Conservation (phyloP, 2,797 vertebrate genomes). For the Takifugu ocellatus region DNA sequence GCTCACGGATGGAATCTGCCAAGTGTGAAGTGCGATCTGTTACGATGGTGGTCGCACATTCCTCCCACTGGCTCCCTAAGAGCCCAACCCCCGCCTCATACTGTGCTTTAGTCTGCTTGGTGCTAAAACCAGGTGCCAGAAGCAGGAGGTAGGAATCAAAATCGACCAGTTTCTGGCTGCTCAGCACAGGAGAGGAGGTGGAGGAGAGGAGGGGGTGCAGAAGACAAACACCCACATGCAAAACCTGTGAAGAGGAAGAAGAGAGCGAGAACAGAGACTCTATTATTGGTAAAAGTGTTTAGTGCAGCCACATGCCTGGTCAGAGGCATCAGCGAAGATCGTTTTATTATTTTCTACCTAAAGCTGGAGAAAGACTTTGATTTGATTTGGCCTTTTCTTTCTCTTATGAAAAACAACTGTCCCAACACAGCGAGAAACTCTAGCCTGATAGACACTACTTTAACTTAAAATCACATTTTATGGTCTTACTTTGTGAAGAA, state of each 20-base stretch:
- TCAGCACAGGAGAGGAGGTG: neutral
- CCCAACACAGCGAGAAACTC: no score
- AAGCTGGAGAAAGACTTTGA: no score
- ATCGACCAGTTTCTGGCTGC: neutral
- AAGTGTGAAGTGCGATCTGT: conserved; percentile 30
- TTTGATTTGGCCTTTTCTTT: no score
- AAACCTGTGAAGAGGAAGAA: conserved; percentile 21
- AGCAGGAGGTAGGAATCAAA: neutral
- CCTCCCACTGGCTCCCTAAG: conserved; percentile 46
- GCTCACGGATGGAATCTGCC: conserved; percentile 24
- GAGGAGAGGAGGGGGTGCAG: conserved; percentile 10
- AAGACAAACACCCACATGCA: conserved; percentile 22
- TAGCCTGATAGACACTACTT: no score
- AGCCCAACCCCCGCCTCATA: conserved; percentile 40
- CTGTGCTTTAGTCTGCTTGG: conserved; percentile 22
- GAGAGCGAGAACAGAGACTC: conserved; percentile 14
- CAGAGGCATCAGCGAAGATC: no score
- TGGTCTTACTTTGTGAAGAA: no score
- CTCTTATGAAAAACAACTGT: no score
- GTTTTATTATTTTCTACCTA: no score
- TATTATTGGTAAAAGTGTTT: no score
- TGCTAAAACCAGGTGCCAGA: conserved; percentile 6
- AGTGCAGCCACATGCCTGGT: neutral
- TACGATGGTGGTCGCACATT: conserved; percentile 53
- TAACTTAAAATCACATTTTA: no score